Percentiles rank a stretch among this genome's conserved stretches.
These are phyloP conservation scores for Cephalopholis sonnerati DNA, from an alignment of 2,113 vertebrate genomes.

Conservation along the genomic window DNA sequence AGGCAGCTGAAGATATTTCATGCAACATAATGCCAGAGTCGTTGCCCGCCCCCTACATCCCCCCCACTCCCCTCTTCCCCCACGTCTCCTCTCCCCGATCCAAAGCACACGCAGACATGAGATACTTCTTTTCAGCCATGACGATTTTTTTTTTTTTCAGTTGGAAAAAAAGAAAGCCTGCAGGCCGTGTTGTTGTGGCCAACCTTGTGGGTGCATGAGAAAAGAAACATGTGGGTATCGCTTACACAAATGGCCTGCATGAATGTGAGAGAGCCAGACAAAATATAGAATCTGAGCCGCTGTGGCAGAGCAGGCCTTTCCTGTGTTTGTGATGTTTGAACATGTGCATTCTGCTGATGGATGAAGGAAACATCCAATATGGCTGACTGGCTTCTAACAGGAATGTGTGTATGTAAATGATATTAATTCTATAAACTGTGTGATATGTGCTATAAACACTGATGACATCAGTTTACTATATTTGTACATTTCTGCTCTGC, in stretches of 20 bases:
- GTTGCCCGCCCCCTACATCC: conserved; percentile 78
- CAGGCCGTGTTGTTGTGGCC: conserved; percentile 85
- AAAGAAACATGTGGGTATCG: conserved; percentile 82
- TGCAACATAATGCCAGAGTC: conserved; percentile 87
- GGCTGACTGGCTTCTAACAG: conserved; percentile 23
- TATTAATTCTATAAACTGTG: not conserved
- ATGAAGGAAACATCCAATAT: conserved; percentile 30
- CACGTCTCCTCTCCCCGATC: conserved; percentile 76
- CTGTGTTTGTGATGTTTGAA: conserved; percentile 67
- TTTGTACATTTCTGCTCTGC: not conserved
- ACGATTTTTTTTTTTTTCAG: conserved; percentile 81
- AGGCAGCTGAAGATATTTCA: conserved; percentile 92
- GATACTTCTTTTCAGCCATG: conserved; percentile 78
- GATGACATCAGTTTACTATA: not conserved
- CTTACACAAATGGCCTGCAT: conserved; percentile 76
- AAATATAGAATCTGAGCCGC: conserved; percentile 75
- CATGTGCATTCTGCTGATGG: conserved; percentile 57
- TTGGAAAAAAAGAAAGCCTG: conserved; percentile 74
- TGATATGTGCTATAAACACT: not conserved
- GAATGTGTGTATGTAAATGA: not conserved
- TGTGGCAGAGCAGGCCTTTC: conserved; percentile 64
- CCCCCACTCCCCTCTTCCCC: conserved; percentile 15
- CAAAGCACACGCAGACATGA: conserved; percentile 83
- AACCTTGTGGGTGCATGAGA: conserved; percentile 86
- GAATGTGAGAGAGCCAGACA: conserved; percentile 73